Evolutionary conservation across 2,888 invertebrate genomes (phyloP), one percentile per base, ranked within the genome.

Genomic region (Camptogramma bilineatum): DNA sequence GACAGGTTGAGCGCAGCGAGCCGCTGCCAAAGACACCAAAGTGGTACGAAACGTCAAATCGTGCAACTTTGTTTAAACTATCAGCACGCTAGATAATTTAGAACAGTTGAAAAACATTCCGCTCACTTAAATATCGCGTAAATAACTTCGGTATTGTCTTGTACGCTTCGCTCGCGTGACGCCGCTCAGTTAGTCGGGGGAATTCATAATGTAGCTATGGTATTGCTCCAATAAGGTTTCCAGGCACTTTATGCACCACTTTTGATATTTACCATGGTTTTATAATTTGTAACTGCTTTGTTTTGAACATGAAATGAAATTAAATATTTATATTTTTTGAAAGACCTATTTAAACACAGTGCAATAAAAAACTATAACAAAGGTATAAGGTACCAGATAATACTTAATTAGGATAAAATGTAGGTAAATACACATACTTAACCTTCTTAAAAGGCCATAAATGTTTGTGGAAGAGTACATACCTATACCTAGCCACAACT

Each of bases 81-180:
- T 46, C 68, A 71, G 78, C 83, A 82, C 80, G 84, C 82, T 73
- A 84, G 83, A 85, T 85, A 84, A 83, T 85, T 85, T 85, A 82
- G 82, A 85, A 66, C 52, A 39, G 62, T 60, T 68, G 62, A 55
- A 70, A 64, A 68, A 83, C 86, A 84, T 85, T 86, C 80, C 80
- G 82, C 78, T 83, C 78, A 80, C 81, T 87, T 85, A 86, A 85
- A 87, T 87, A 81, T 83, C 82, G 78, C 82, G 82, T 86, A 85
- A 87, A 87, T 83, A 85, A 85, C 80, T 73, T 72, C 76, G 69
- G 82, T 81, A 87, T 86, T 87, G 88, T 90, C 86, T 88, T 79
- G 82, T 78, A 71, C 78, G 83, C 79, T 84, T 81, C 75, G 83
- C 73, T 90, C 80, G 90, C 91, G 91, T 91, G 89, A 86, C 85